phyloP scores from a whole-genome alignment of 1,140 invertebrate genomes.

The Panonychus citri region DNA sequence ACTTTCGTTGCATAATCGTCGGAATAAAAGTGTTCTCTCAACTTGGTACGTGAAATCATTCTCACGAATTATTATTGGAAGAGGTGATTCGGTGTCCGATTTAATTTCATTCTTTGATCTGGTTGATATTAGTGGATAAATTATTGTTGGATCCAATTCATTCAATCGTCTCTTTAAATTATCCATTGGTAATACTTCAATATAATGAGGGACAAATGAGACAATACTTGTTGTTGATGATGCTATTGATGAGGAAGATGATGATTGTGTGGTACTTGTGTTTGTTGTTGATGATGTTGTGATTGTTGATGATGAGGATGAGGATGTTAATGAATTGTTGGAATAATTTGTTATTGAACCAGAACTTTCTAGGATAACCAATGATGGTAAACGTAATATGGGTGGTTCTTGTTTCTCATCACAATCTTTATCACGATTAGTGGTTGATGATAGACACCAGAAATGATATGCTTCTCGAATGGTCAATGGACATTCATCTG shows the following conservation, averaged over 20 bases:
- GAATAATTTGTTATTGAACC: no score
- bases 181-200: slow-evolving; percentile 38
- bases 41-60: slow-evolving; percentile 20
- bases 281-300: no score
- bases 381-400: slow-evolving; percentile 7
- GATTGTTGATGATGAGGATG: not conserved
- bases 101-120: not conserved
- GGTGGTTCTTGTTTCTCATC: slow-evolving; percentile 7
- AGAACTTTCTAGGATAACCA: slow-evolving; percentile 3
- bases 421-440: not conserved
- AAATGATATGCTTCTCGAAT: slow-evolving; percentile 12
- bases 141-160: slow-evolving; percentile 8
- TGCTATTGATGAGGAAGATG: no score
- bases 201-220: not conserved
- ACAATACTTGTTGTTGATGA: not conserved
- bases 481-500: slow-evolving; percentile 3
- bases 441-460: slow-evolving; percentile 8
- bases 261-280: no score
- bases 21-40: slow-evolving; percentile 24
- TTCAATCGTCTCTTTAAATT: slow-evolving; percentile 31
- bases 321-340: not conserved
- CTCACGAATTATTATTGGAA: slow-evolving; percentile 15
- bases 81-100: not conserved
- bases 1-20: slow-evolving; percentile 25
- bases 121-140: slow-evolving; percentile 17